These are phyloP conservation scores for Empis stercorea DNA, from an alignment of 2,888 invertebrate species.

Conservation along the genomic window DNA sequence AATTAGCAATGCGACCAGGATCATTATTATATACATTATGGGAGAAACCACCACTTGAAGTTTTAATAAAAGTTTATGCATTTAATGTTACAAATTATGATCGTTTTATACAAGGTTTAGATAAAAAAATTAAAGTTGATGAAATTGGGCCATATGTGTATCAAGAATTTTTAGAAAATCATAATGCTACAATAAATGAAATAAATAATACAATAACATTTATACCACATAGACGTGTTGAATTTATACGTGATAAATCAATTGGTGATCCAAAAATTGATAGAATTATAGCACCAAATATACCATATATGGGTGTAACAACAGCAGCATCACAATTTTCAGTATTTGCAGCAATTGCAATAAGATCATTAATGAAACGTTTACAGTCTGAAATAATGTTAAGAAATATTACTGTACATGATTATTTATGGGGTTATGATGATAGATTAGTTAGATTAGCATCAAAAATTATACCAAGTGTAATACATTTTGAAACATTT, in stretches of 20 bases:
- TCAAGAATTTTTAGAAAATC: constrained; percentile 55
- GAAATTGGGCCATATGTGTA: constrained; percentile 76
- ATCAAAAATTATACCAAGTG: constrained; percentile 56
- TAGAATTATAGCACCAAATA: constrained; percentile 50
- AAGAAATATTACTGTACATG: constrained; percentile 45
- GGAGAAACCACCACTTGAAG: constrained; percentile 49
- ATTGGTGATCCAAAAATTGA: constrained; percentile 48
- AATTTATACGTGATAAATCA: constrained; percentile 52
- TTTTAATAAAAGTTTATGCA: constrained; percentile 52
- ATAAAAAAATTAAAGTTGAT: constrained; percentile 49
- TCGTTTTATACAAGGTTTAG: constrained; percentile 49
- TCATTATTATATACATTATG: constrained; percentile 49
- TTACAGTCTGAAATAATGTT: constrained; percentile 50
- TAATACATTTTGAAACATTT: constrained; percentile 68
- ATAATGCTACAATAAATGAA: constrained; percentile 47
- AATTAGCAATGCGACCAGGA: constrained; percentile 38
- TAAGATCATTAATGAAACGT: constrained; percentile 43
- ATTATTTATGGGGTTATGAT: constrained; percentile 72
- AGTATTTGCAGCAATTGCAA: constrained; percentile 41
- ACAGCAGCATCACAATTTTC: constrained; percentile 27
- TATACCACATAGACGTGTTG: constrained; percentile 44
- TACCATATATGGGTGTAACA: constrained; percentile 48
- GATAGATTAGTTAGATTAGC: constrained; percentile 60
- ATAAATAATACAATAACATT: constrained; percentile 54
- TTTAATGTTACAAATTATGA: constrained; percentile 72